Conservation (phyloP, 2,797 vertebrate species). For the Rhynchonycteris naso region DNA sequence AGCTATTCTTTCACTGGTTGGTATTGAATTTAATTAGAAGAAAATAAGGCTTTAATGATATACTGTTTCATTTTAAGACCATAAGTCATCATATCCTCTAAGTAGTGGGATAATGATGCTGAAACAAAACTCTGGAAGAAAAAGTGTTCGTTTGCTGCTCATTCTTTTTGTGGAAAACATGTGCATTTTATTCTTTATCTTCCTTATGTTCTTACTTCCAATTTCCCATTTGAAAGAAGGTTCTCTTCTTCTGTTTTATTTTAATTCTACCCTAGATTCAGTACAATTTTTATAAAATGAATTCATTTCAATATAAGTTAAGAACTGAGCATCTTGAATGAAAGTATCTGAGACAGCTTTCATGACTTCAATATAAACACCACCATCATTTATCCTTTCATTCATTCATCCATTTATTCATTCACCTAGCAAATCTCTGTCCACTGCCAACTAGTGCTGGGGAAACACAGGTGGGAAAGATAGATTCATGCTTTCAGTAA, state of each 20-base stretch:
- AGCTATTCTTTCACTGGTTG: conserved; percentile 61
- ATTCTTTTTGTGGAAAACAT: conserved; percentile 28
- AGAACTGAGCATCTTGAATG: conserved; percentile 8
- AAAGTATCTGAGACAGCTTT: background rate
- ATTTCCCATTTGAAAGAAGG: conserved; percentile 54
- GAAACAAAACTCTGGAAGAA: conserved; percentile 54
- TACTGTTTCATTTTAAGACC: conserved; percentile 63
- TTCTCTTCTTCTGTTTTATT: conserved; percentile 57
- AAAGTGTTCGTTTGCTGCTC: conserved; percentile 16
- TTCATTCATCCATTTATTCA: background rate
- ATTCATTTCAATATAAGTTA: conserved; percentile 56
- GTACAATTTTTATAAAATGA: conserved; percentile 51
- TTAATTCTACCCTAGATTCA: conserved; percentile 61
- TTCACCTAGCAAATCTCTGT: background rate
- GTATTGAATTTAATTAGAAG: conserved; percentile 71
- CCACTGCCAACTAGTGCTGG: background rate
- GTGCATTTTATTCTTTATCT: conserved; percentile 47
- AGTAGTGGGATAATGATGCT: conserved; percentile 19
- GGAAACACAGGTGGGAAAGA: background rate
- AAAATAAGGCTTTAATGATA: conserved; percentile 70
- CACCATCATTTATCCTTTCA: background rate
- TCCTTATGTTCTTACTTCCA: conserved; percentile 36
- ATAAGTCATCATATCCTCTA: conserved; percentile 59
- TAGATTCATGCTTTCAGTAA: background rate
- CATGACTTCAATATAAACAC: background rate